A percentile compares a stretch with the other conserved stretches of the same genome.
Evolutionary conservation across 1,140 invertebrate genomes (phyloP).

Genomic region (Centruroides vittatus): DNA sequence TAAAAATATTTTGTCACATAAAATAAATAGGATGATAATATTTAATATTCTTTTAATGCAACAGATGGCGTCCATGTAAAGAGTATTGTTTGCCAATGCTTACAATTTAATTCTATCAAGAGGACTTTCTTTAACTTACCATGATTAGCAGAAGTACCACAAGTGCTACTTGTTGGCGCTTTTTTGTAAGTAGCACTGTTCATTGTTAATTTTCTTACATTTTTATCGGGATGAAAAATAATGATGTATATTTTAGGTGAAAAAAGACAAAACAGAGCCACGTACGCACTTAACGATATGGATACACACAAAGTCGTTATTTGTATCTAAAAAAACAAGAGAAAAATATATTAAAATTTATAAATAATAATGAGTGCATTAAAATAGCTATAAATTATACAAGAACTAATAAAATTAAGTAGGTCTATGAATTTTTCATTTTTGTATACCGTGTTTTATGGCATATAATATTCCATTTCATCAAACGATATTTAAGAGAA

Average conservation of each 20-base stretch:
- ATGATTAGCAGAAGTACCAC: slow-evolving; percentile 25
- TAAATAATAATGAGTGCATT: too few species aligned
- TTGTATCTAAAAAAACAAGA: slow-evolving; percentile 30
- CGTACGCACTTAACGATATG: slow-evolving; percentile 37
- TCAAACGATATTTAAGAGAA: too few species aligned
- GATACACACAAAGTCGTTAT: slow-evolving; percentile 39
- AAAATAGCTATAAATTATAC: too few species aligned
- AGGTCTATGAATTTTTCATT: neutral
- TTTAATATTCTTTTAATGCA: too few species aligned
- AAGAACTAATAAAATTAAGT: too few species aligned
- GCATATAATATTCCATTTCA: neutral
- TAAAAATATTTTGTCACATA: too few species aligned
- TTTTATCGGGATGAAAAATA: slow-evolving; percentile 40
- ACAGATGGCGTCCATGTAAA: too few species aligned
- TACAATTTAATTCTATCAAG: too few species aligned
- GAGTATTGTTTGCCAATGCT: too few species aligned
- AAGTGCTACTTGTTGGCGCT: slow-evolving; percentile 23
- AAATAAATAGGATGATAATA: too few species aligned
- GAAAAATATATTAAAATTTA: neutral
- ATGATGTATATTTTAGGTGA: slow-evolving; percentile 41
- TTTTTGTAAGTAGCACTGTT: slow-evolving; percentile 32
- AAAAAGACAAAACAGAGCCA: slow-evolving; percentile 37
- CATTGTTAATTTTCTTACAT: slow-evolving; percentile 40
- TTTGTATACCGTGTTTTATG: neutral
- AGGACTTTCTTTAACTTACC: slow-evolving; percentile 14